Evolutionary conservation across 2,888 invertebrate species (phyloP), one percentile per base, ranked within the genome.

Genomic region (Timandra comae): DNA sequence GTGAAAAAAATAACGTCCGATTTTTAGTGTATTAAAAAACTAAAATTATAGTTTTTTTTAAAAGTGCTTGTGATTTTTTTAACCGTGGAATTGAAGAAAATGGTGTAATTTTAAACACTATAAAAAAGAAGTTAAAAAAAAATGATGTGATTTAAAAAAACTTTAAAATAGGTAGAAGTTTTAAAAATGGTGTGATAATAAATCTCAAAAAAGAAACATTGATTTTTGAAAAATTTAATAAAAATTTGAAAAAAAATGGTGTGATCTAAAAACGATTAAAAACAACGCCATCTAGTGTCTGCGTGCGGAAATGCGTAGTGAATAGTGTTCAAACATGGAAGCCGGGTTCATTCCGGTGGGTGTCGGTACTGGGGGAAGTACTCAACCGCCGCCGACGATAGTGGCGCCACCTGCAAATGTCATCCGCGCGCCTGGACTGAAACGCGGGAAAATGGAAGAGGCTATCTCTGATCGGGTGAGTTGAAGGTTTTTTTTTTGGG

Each of bases 401-500:
- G 63, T 74, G 74, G 78, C 88, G 73, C 79, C 86, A 63, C 84
- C 85, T 42, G 86, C 85, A 56, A 91, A 91, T 63, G 89, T 94
- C 28, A 87, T 94, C 42, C 88, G 94, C 46, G 93, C 93, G 55
- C 93, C 93, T 12, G 91, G 90, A 20, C 78, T 94, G 54, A 93
- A 93, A 63, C 88, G 93, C 63, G 94, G 94, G 49, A 93, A 92
- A 71, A 89, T 90, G 66, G 93, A 93, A 62, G 91, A 92, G 51
- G 89, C 91, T 35, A 90, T 93, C 38, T 88, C 90, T 29, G 91
- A 93, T 77, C 87, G 93, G 89, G 93, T 93, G 54, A 92, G 93
- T 90, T 30, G 12, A n/a, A n/a, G n/a, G n/a, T n/a, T n/a, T n/a
- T n/a, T n/a, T n/a, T n/a, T n/a, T n/a, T n/a, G n/a, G n/a, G n/a